A percentile compares a stretch with the other conserved stretches of the same genome.
Evolutionary conservation across 2,888 invertebrate genomes (phyloP).

Genomic region (Leucoma salicis): DNA sequence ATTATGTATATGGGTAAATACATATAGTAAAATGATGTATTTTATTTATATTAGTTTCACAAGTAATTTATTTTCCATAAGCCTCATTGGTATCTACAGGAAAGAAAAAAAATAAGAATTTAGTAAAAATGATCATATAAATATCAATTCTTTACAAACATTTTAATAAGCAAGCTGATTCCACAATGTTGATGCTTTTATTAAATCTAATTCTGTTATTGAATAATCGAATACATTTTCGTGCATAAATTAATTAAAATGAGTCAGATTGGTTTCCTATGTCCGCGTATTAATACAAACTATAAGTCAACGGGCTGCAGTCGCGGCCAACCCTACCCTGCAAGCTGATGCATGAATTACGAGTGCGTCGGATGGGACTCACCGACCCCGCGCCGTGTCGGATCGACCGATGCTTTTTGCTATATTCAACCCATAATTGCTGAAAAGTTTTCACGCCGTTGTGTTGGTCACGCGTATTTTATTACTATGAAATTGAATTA

Average conservation of each 20-base stretch:
- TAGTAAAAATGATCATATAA: too few relatives aligned
- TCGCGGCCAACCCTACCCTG: constrained; percentile 69
- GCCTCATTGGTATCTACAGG: too few relatives aligned
- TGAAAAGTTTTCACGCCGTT: constrained; percentile 81
- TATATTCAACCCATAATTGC: constrained; percentile 79
- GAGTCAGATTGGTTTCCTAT: constrained; percentile 63
- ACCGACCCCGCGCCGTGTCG: constrained; percentile 47
- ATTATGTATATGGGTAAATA: too few relatives aligned
- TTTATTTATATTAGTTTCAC: too few relatives aligned
- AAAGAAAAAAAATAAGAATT: too few relatives aligned
- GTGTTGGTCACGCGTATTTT: constrained; percentile 80
- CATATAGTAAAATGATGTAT: too few relatives aligned
- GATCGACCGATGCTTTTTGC: constrained; percentile 72
- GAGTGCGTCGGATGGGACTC: constrained; percentile 51
- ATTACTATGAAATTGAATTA: constrained; percentile 82
- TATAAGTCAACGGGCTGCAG: constrained; percentile 72
- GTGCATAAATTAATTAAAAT: constrained; percentile 65
- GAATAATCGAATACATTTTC: constrained; percentile 34
- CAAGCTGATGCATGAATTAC: constrained; percentile 78
- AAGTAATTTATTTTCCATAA: too few relatives aligned
- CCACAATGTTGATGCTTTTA: background rate
- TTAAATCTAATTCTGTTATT: constrained; percentile 24
- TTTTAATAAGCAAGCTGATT: background rate
- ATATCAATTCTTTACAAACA: too few relatives aligned
- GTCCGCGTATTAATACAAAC: constrained; percentile 73